Evolutionary conservation across 2,113 vertebrate species (phyloP).

Genomic region (Daboia siamensis): DNA sequence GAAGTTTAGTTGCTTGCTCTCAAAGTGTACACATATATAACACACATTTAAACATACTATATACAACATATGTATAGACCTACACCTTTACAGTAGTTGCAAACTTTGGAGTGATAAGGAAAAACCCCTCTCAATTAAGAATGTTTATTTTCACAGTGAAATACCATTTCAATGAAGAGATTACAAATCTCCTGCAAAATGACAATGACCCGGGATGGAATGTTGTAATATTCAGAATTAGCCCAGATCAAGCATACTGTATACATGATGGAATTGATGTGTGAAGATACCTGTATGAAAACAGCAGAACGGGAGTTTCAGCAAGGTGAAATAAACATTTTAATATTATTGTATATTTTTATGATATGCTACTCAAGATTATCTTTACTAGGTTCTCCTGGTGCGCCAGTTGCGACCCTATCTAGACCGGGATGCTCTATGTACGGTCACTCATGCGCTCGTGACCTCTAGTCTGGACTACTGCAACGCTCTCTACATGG

Average conservation of each 20-base stretch:
- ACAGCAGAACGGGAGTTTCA: background rate
- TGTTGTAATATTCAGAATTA: conserved; percentile 68
- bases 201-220: conserved; percentile 57
- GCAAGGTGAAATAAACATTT: background rate
- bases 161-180: conserved; percentile 75
- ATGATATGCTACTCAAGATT: background rate
- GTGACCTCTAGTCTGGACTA: no score
- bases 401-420: no score
- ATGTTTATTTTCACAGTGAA: background rate
- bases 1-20: no score
- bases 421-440: no score
- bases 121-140: background rate
- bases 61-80: no score
- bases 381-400: no score
- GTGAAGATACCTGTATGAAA: conserved; percentile 61
- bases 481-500: no score
- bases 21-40: no score
- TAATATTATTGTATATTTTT: background rate
- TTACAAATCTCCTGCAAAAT: conserved; percentile 80
- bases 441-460: no score
- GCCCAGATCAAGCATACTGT: conserved; percentile 67
- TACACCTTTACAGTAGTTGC: background rate
- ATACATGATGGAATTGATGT: conserved; percentile 61
- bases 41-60: no score
- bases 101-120: background rate